Base-by-base conservation (phyloP, 2,113 vertebrate species). In the Serilophus lunatus region DNA sequence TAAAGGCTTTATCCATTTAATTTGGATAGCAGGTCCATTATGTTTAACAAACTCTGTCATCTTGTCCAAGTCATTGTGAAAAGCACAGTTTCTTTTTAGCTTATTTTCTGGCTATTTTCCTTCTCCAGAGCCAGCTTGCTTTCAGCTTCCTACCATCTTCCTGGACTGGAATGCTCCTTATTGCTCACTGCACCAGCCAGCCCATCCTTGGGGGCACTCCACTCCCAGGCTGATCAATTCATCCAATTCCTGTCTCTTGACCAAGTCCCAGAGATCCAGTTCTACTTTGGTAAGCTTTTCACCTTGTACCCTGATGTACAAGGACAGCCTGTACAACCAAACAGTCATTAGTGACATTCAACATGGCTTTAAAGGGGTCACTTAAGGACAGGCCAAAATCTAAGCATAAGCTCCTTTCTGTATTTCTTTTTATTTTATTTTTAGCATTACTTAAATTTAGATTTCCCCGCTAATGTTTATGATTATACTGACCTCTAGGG, bases 401-500 rank as follows among this genome's bases (percentile, higher is more conserved):
- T 66, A 63, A 60, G 25, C 38, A 42, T 19, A 49, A 72, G 13
- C 25, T 78, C 28, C 44, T 86, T 92, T 44, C 54, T 74, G 12
- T 36, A 36, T n/a, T 40, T 82, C 35, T 45, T 18, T 60, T 82
- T 54, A 40, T 74, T 88, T 91, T 60, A 47, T 18, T 84, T 7
- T 13, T 69, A 15, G 19, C 2, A 17, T 74, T 35, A 9, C 57
- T n/a, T 82, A 84, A 82, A 77, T 22, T 25, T 23, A 5, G 4
- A 56, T 82, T 66, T 74, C 74, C 10, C 31, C 19, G n/a, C 42
- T 36, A 36, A 60, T 80, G 93, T 97, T 96, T 91, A 36, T 93
- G 94, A 91, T 74, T 92, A 97, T 82, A 98, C 96, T 98, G 97
- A 98, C 98, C 98, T 97, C 97, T 98, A 96, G 97, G 96, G 97